These are phyloP conservation scores for Pseudorhiza aurosa DNA, from an alignment of 30 jellyfish, hydroid and myxozoan species.

Conservation along the genomic window DNA sequence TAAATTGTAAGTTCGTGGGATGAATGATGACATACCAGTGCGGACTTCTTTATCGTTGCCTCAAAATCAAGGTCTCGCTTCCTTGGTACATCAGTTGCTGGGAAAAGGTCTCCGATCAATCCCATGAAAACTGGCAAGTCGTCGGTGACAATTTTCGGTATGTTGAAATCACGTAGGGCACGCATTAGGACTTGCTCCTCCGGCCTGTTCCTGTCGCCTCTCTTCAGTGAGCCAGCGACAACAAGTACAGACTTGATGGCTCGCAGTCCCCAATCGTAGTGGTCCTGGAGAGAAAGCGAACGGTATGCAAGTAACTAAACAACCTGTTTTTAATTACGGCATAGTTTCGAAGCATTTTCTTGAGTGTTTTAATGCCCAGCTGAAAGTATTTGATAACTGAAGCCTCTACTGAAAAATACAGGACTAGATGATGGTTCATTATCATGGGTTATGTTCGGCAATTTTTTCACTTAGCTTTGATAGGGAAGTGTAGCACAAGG, in stretches of 20 bases:
- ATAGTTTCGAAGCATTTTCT: too few relatives aligned
- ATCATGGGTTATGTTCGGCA: too few relatives aligned
- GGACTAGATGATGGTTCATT: too few relatives aligned
- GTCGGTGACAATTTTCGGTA: slow-evolving; percentile 97
- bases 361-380: too few relatives aligned
- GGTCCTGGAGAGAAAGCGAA: slow-evolving; percentile 64
- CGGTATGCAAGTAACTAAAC: too few relatives aligned
- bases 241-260: slow-evolving; percentile 97
- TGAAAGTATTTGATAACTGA: too few relatives aligned
- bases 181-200: slow-evolving; percentile 98
- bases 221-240: slow-evolving; percentile 94
- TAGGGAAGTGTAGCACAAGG: too few relatives aligned
- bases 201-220: slow-evolving; percentile 91
- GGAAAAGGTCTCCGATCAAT: slow-evolving; percentile 91
- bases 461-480: too few relatives aligned
- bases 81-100: slow-evolving; percentile 98
- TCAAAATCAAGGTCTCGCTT: slow-evolving; percentile 90
- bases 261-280: slow-evolving; percentile 98
- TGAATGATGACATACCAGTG: slow-evolving; percentile 68
- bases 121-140: slow-evolving; percentile 98
- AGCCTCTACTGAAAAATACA: too few relatives aligned
- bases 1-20: not conserved
- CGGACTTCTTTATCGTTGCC: slow-evolving; percentile 86
- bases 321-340: too few relatives aligned
- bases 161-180: slow-evolving; percentile 95